These are phyloP conservation scores for Fukomys damarensis DNA, from an alignment of 2,113 vertebrate species.

Conservation along the genomic window DNA sequence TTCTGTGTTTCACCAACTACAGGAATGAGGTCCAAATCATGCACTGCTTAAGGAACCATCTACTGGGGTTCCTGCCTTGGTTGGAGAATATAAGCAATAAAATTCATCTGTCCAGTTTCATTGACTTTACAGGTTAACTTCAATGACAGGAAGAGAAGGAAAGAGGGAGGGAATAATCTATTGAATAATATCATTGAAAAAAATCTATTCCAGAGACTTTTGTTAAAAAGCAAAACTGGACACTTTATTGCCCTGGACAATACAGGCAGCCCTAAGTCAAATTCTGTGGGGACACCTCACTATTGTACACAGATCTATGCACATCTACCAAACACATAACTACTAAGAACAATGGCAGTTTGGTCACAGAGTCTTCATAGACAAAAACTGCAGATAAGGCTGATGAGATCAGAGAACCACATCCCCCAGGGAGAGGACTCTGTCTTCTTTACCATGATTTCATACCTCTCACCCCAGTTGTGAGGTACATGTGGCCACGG, in stretches of 20 bases:
- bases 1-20: background rate
- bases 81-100: background rate
- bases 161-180: too few species aligned
- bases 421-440: background rate
- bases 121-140: background rate
- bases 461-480: rapidly evolving
- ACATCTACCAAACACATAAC: background rate
- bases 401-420: background rate
- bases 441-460: background rate
- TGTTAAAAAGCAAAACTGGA: background rate
- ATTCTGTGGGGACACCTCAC: background rate
- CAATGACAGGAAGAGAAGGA: background rate
- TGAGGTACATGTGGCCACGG: background rate
- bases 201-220: background rate
- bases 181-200: background rate
- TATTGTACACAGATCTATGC: background rate
- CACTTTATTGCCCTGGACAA: background rate
- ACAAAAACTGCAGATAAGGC: background rate
- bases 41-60: background rate
- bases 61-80: background rate
- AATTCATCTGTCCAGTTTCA: background rate
- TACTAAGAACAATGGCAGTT: too few species aligned
- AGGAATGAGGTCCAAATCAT: background rate
- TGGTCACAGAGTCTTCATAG: background rate
- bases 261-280: background rate